A percentile compares a stretch with the other conserved stretches of the same genome.
Conservation (phyloP, 2,113 vertebrate genomes). For the Gallinago undulata region DNA sequence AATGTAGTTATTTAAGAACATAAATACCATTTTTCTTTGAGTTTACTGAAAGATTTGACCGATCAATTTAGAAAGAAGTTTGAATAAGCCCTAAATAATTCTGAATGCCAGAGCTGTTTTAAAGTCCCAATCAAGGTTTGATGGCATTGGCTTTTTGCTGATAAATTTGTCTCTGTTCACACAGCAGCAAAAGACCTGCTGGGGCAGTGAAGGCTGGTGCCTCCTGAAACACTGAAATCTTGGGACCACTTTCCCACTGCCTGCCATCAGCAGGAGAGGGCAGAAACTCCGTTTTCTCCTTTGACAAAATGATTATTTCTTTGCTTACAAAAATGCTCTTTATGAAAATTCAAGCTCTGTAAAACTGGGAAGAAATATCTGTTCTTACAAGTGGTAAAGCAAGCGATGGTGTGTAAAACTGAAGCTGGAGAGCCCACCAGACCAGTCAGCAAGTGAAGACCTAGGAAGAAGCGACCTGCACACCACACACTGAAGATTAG, state of each 20-base stretch:
- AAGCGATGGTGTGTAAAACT: background rate
- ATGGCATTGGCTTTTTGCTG: background rate
- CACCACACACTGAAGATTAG: background rate
- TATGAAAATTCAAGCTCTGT: background rate
- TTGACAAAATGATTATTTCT: background rate
- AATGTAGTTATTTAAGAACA: background rate
- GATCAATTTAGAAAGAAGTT: background rate
- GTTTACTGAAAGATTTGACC: background rate
- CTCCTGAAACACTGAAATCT: background rate
- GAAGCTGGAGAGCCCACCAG: background rate
- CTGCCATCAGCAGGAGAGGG: background rate
- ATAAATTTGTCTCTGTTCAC: background rate
- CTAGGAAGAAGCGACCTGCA: background rate
- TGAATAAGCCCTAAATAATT: background rate
- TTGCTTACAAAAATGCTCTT: background rate
- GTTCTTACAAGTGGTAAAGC: background rate
- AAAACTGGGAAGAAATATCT: background rate
- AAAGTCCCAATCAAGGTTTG: background rate
- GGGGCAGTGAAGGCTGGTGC: background rate
- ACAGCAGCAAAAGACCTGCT: background rate
- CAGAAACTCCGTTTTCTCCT: background rate
- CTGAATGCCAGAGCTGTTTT: background rate
- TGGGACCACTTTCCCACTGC: background rate
- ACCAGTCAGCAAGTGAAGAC: background rate
- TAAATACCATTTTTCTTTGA: background rate